A percentile compares a stretch with the other conserved stretches of the same genome.
These are phyloP conservation scores for Axea sp. DNA, from an alignment of 2,888 invertebrate genomes.

Conservation along the genomic window DNA sequence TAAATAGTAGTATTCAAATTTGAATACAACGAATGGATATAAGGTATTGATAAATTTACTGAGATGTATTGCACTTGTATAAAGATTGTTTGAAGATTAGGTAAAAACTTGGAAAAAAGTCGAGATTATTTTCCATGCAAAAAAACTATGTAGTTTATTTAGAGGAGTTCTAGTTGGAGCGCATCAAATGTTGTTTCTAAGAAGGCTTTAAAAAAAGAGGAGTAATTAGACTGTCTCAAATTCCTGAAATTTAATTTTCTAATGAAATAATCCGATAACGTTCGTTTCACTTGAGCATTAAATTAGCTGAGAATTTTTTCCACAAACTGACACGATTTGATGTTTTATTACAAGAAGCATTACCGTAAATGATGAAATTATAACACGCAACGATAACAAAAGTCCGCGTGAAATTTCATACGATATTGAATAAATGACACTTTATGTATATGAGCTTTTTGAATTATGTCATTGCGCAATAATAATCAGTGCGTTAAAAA, in stretches of 20 bases:
- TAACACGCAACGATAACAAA: conserved; percentile 10
- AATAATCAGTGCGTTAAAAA: not conserved
- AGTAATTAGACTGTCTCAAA: not conserved
- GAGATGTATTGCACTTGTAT: too few relatives aligned
- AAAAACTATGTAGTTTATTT: too few relatives aligned
- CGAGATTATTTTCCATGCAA: too few relatives aligned
- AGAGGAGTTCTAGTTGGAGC: too few relatives aligned
- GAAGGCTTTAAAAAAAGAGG: too few relatives aligned
- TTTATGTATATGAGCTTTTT: conserved; percentile 11
- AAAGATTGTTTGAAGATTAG: too few relatives aligned
- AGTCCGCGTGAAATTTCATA: conserved; percentile 26
- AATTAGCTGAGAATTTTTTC: conserved; percentile 23
- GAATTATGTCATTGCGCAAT: conserved; percentile 1
- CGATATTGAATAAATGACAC: conserved; percentile 9
- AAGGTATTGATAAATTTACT: too few relatives aligned
- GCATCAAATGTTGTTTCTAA: too few relatives aligned
- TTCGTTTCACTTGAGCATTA: not conserved
- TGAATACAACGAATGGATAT: too few relatives aligned
- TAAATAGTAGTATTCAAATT: too few relatives aligned
- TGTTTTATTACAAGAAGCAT: conserved; percentile 27
- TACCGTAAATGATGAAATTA: conserved; percentile 35
- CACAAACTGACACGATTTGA: conserved; percentile 17
- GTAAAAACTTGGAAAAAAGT: too few relatives aligned
- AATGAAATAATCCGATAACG: conserved; percentile 1
- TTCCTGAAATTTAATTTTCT: conserved; percentile 5